A percentile compares a stretch with the other conserved stretches of the same genome.
Evolutionary conservation across 2,113 vertebrate species (phyloP).

Genomic region (Macroglossus sobrinus): DNA sequence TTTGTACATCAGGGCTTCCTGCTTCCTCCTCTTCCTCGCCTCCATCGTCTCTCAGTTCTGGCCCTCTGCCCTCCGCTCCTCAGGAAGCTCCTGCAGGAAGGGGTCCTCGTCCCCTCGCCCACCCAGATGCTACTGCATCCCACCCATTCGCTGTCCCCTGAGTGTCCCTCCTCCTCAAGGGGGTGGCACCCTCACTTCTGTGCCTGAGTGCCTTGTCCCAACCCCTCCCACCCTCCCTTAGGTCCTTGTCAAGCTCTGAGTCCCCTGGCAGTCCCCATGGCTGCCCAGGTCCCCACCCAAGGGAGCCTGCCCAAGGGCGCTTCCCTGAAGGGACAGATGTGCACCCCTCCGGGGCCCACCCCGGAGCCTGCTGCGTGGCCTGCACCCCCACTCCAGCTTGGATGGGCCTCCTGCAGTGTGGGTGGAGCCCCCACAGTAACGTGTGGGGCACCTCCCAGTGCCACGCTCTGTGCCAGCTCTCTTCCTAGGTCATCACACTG

Average conservation of each 20-base stretch:
- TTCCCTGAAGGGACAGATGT: not conserved
- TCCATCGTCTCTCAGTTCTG: not conserved
- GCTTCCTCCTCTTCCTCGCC: too few relatives aligned
- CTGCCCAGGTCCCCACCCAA: not conserved
- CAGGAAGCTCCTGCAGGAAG: not conserved
- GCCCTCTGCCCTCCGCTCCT: not conserved
- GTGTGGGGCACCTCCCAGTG: fast-evolving
- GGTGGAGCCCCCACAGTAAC: not conserved
- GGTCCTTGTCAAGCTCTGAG: not conserved
- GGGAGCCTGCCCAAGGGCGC: not conserved
- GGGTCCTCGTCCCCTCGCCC: too few relatives aligned
- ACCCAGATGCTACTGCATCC: fast-evolving
- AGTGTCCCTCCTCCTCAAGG: not conserved
- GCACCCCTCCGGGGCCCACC: not conserved
- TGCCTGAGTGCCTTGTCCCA: too few relatives aligned
- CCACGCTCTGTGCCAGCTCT: not conserved
- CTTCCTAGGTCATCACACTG: not conserved
- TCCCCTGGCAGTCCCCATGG: not conserved
- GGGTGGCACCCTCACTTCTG: not conserved
- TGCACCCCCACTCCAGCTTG: not conserved
- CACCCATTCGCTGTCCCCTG: fast-evolving
- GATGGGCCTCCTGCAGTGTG: too few relatives aligned
- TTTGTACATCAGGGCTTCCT: too few relatives aligned
- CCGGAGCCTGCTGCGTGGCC: not conserved
- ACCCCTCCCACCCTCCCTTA: not conserved